Evolutionary conservation across 1,140 invertebrate genomes (phyloP).

Genomic region (Brachionus paranguensis): DNA sequence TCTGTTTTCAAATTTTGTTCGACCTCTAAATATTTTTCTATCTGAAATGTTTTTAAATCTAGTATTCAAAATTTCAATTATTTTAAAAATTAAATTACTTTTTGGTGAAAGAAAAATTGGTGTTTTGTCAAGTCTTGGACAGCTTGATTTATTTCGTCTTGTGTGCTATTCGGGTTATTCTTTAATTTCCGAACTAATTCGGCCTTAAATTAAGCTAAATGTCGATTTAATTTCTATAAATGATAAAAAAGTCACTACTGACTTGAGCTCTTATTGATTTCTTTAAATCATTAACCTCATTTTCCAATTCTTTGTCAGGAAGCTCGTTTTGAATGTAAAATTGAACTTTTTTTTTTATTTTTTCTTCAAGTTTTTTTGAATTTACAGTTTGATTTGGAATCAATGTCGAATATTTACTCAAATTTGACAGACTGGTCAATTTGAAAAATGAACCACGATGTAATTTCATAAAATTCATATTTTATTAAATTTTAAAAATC

Average conservation of each 20-base stretch:
- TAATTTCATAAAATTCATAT: background rate
- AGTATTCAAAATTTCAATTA: background rate
- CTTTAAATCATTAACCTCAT: background rate
- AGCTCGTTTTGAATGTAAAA: background rate
- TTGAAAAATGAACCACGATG: background rate
- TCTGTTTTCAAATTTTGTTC: background rate
- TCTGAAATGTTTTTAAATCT: background rate
- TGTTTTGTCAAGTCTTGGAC: background rate
- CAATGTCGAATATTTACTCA: background rate
- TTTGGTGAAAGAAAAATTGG: background rate
- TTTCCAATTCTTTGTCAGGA: background rate
- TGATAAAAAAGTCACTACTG: background rate
- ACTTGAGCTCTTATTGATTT: background rate
- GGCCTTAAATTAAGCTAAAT: background rate
- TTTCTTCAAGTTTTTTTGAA: background rate
- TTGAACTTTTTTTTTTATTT: constrained; percentile 21
- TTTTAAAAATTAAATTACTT: background rate
- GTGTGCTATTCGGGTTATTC: background rate
- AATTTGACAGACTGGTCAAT: background rate
- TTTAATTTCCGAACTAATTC: background rate
- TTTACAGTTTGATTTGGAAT: background rate
- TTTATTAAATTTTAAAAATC: background rate
- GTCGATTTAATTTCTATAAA: background rate
- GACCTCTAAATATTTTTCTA: background rate
- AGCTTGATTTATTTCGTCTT: background rate